A percentile compares a stretch with the other conserved stretches of the same genome.
phyloP scores from a whole-genome alignment of 2,888 invertebrate species.

The Epinotia nisella region DNA sequence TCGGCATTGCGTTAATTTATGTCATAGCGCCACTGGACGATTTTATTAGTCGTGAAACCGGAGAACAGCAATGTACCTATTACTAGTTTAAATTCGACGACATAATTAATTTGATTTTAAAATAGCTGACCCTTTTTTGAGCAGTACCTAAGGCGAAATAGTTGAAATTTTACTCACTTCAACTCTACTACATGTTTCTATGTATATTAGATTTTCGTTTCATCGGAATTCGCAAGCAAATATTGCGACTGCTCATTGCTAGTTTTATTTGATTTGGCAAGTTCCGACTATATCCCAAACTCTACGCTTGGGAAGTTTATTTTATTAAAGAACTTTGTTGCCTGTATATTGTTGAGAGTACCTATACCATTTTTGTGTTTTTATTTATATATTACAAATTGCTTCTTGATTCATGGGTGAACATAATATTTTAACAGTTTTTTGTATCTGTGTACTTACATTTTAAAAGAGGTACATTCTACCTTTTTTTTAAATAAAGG shows the following conservation, averaged over 20 bases:
- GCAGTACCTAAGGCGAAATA: slow-evolving; percentile 18
- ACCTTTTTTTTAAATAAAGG: too few relatives aligned
- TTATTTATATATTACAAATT: neutral
- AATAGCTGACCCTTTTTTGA: slow-evolving; percentile 25
- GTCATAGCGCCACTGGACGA: too few relatives aligned
- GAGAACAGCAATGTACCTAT: neutral
- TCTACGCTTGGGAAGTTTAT: neutral
- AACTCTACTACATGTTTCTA: neutral
- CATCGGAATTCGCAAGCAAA: neutral
- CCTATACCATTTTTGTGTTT: neutral
- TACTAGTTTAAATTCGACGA: slow-evolving; percentile 3
- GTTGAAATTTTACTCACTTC: slow-evolving; percentile 27
- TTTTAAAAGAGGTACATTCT: too few relatives aligned
- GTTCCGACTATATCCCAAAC: neutral
- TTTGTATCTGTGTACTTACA: too few relatives aligned
- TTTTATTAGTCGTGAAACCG: too few relatives aligned
- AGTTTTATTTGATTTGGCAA: slow-evolving; percentile 8
- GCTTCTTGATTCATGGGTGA: too few relatives aligned
- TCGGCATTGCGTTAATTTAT: too few relatives aligned
- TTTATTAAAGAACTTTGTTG: neutral
- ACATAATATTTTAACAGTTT: too few relatives aligned
- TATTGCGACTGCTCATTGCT: neutral
- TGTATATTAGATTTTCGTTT: neutral
- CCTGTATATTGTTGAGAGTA: neutral
- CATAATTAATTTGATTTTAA: slow-evolving; percentile 37